Percentiles rank a stretch among this genome's conserved stretches.
Conservation (phyloP, 2,888 invertebrate genomes). For the Muscina levida region DNA sequence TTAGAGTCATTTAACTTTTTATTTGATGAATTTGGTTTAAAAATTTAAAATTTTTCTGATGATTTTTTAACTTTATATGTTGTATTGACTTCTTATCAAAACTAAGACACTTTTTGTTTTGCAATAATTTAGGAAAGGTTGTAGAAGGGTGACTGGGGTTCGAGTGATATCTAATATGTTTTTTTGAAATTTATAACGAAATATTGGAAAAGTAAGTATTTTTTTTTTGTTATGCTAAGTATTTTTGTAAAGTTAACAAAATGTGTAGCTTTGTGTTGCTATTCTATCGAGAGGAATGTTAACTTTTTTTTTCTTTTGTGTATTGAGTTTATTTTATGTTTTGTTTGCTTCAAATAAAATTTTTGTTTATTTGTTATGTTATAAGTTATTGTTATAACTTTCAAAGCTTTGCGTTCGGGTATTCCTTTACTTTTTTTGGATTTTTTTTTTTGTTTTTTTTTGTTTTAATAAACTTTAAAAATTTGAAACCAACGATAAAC, state of each 20-base stretch:
- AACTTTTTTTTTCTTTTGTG: conserved; percentile 30
- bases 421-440: too few species aligned
- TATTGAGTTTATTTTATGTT: conserved; percentile 3
- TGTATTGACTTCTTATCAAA: conserved; percentile 67
- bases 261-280: neutral
- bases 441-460: conserved; percentile 18
- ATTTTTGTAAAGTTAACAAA: conserved; percentile 45
- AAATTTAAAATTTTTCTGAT: conserved; percentile 47
- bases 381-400: conserved; percentile 32
- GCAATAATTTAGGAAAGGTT: conserved; percentile 50
- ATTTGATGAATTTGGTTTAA: conserved; percentile 4
- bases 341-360: conserved; percentile 1
- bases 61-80: conserved; percentile 30
- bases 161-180: too few species aligned
- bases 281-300: conserved; percentile 37
- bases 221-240: conserved; percentile 15
- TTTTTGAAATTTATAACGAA: neutral
- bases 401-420: conserved; percentile 46
- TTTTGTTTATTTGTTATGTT: conserved; percentile 28
- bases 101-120: conserved; percentile 75
- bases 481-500: conserved; percentile 45
- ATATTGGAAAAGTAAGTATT: conserved; percentile 8
- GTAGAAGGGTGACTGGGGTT: neutral
- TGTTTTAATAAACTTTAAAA: conserved; percentile 9
- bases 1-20: conserved; percentile 9